Conservation (phyloP, 1,140 invertebrate genomes). For the Anoplolepis gracilipes region DNA sequence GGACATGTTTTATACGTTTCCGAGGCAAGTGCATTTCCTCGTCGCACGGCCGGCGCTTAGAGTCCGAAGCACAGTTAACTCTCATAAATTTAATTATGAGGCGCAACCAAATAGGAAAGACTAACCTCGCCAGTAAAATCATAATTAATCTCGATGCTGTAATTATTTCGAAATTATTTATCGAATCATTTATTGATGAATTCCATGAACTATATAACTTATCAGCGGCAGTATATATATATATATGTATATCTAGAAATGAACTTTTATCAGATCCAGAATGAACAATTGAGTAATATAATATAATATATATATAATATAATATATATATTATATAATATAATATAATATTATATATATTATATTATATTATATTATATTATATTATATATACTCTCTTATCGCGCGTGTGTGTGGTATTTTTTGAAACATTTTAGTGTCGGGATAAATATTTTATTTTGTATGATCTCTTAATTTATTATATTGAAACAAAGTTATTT, state of each 20-base stretch:
- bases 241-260: neutral
- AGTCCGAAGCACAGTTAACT: slow-evolving; percentile 62
- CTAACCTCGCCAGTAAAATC: slow-evolving; percentile 3
- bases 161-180: slow-evolving; percentile 9
- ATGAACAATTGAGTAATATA: too few relatives aligned
- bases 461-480: neutral
- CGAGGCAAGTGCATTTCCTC: slow-evolving; percentile 62
- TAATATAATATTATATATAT: too few relatives aligned
- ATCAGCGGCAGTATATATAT: neutral
- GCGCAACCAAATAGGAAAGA: slow-evolving; percentile 50
- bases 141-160: slow-evolving; percentile 21
- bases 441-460: neutral
- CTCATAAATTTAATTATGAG: slow-evolving; percentile 68
- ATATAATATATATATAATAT: too few relatives aligned
- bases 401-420: too few relatives aligned
- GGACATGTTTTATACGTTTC: slow-evolving; percentile 46
- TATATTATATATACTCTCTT: too few relatives aligned
- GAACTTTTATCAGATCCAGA: too few relatives aligned
- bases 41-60: slow-evolving; percentile 26
- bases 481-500: neutral
- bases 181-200: slow-evolving; percentile 4
- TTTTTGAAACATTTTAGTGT: neutral
- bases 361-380: too few relatives aligned
- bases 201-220: slow-evolving; percentile 14
- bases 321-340: too few relatives aligned